Conservation (phyloP, 2,113 vertebrate species). For the Eudyptes chrysolophus region DNA sequence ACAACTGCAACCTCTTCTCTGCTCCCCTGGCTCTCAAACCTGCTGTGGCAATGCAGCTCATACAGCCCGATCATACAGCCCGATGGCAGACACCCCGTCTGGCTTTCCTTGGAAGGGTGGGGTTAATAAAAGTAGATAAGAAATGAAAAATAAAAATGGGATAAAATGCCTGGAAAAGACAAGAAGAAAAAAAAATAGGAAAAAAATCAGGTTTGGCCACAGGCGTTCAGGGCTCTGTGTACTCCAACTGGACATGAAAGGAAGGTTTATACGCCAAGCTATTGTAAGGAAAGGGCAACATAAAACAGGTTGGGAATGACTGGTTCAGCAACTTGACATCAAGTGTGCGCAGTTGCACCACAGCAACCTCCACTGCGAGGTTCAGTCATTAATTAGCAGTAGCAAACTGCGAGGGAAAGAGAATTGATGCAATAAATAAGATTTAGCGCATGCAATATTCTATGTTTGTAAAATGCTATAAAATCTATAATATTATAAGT, state of each 20-base stretch:
- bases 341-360: not conserved
- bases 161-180: not conserved
- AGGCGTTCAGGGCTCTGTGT: not conserved
- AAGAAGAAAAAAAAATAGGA: not conserved
- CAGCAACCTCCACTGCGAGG: not conserved
- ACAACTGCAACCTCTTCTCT: not conserved
- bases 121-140: not conserved
- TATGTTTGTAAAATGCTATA: constrained; percentile 21
- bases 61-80: not conserved
- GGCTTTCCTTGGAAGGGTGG: not conserved
- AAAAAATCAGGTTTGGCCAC: not conserved
- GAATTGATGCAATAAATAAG: constrained; percentile 32
- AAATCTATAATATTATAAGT: constrained; percentile 28
- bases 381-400: constrained; percentile 34
- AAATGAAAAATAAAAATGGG: not conserved
- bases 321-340: constrained; percentile 1
- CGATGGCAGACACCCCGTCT: not conserved
- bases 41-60: not conserved
- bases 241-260: not conserved
- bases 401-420: not conserved
- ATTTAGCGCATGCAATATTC: not conserved
- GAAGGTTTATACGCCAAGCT: not conserved
- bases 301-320: not conserved
- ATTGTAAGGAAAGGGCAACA: not conserved
- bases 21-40: not conserved